phyloP scores from a whole-genome alignment of 2,113 vertebrate species.

The Pygoscelis adeliae region DNA sequence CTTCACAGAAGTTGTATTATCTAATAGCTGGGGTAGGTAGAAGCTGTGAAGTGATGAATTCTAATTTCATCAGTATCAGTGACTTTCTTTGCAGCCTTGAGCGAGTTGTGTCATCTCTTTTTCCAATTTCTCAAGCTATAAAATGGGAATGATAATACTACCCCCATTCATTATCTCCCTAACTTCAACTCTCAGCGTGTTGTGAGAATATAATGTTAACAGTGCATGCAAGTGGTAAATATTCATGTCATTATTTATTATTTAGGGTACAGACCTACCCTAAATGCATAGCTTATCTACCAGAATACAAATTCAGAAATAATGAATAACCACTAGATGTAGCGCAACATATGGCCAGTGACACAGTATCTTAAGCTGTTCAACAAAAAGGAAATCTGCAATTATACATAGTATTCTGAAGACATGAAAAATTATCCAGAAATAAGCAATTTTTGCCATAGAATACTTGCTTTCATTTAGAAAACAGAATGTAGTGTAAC shows the following conservation, averaged over 20 bases:
- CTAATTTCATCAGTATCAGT: background rate
- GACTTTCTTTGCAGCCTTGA: slow-evolving; percentile 54
- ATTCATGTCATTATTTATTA: background rate
- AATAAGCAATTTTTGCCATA: background rate
- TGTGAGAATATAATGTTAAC: background rate
- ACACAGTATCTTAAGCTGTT: background rate
- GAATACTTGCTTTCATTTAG: background rate
- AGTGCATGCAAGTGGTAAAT: background rate
- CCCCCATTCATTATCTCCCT: slow-evolving; percentile 2
- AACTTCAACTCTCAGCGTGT: background rate
- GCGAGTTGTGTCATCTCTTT: slow-evolving; percentile 37
- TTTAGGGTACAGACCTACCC: background rate
- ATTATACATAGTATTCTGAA: background rate
- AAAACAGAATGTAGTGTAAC: background rate
- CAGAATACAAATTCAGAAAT: background rate
- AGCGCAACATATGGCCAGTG: background rate
- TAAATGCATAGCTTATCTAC: background rate
- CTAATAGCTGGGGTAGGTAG: slow-evolving; percentile 21
- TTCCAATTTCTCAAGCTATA: slow-evolving; percentile 36
- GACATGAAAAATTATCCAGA: background rate
- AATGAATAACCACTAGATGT: background rate
- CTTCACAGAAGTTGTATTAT: background rate
- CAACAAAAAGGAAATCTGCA: background rate
- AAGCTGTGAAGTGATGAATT: slow-evolving; percentile 59
- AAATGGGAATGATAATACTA: background rate